A percentile compares a stretch with the other conserved stretches of the same genome.
These are phyloP conservation scores for Amiota mariae DNA, from an alignment of 2,888 invertebrate genomes.

Conservation along the genomic window DNA sequence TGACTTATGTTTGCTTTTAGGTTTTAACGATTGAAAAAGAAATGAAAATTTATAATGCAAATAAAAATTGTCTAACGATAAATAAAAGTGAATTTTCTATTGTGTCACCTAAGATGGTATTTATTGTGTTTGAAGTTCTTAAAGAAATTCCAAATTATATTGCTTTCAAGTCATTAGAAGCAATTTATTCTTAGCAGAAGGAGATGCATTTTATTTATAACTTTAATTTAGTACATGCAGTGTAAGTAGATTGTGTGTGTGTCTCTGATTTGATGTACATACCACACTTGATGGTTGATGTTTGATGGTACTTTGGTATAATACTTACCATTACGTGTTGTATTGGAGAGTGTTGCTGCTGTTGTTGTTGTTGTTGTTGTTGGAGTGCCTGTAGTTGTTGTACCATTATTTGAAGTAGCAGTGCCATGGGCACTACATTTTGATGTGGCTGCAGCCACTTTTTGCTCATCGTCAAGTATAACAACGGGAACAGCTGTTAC, in stretches of 20 bases:
- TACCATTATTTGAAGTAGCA: background rate
- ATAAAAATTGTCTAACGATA: background rate
- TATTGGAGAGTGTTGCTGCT: constrained; percentile 52
- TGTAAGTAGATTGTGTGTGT: background rate
- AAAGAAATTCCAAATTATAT: background rate
- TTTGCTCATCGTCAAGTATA: constrained; percentile 81
- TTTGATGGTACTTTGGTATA: no score
- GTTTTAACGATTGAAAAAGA: background rate
- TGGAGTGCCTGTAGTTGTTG: constrained; percentile 36
- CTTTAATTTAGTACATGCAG: background rate
- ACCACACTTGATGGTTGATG: background rate
- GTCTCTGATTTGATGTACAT: background rate
- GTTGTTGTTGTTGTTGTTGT: constrained; percentile 33
- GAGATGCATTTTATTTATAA: constrained; percentile 19
- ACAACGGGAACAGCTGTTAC: constrained; percentile 86
- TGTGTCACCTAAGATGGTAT: constrained; percentile 1
- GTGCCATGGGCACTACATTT: constrained; percentile 34
- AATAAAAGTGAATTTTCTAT: constrained; percentile 4
- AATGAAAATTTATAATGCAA: constrained; percentile 6
- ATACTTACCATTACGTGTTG: constrained; percentile 62
- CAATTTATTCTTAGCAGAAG: constrained; percentile 4
- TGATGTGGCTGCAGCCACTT: constrained; percentile 48
- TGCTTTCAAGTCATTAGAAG: constrained; percentile 24
- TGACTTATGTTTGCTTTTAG: constrained; percentile 15
- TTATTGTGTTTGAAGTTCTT: background rate